Evolutionary conservation across 2,797 vertebrate species (phyloP).

Genomic region (Peromyscus aztecus): DNA sequence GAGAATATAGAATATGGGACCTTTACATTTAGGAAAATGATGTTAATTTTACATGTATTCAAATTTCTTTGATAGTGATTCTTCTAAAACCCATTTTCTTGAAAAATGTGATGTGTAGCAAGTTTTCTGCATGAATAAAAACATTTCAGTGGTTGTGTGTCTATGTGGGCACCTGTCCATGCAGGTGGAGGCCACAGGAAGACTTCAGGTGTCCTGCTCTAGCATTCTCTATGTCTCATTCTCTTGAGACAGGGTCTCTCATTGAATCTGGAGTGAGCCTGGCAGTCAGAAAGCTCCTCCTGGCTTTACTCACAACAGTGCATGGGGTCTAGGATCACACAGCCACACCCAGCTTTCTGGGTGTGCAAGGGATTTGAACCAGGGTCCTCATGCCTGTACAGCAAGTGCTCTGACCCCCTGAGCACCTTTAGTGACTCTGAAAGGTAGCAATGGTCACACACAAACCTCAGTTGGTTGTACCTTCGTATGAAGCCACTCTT

Average conservation of each 20-base stretch:
- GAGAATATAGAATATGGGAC: neutral
- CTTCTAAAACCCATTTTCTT: slow-evolving; percentile 40
- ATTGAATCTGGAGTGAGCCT: neutral
- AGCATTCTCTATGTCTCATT: neutral
- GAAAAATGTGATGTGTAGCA: slow-evolving; percentile 43
- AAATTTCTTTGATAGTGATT: slow-evolving; percentile 7
- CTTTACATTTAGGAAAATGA: slow-evolving; percentile 27
- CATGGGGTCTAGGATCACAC: neutral
- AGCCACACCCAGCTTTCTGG: neutral
- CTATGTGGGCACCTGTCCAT: neutral
- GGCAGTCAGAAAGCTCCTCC: neutral
- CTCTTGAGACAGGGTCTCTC: neutral
- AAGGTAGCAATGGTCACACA: slow-evolving; percentile 15
- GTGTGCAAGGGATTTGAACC: neutral
- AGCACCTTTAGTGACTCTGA: neutral
- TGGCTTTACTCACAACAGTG: neutral
- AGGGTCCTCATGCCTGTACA: neutral
- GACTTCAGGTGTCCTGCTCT: too few relatives aligned
- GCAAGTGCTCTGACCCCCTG: neutral
- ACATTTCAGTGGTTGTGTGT: neutral
- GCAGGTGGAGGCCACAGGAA: neutral
- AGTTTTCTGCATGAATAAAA: slow-evolving; percentile 48
- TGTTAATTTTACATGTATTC: neutral
- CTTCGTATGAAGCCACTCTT: slow-evolving; percentile 39
- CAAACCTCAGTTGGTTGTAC: neutral